Percentiles rank a stretch among this genome's conserved stretches.
These are phyloP conservation scores for Tetramorium simillimum DNA, from an alignment of 1,140 invertebrate genomes.

Conservation along the genomic window DNA sequence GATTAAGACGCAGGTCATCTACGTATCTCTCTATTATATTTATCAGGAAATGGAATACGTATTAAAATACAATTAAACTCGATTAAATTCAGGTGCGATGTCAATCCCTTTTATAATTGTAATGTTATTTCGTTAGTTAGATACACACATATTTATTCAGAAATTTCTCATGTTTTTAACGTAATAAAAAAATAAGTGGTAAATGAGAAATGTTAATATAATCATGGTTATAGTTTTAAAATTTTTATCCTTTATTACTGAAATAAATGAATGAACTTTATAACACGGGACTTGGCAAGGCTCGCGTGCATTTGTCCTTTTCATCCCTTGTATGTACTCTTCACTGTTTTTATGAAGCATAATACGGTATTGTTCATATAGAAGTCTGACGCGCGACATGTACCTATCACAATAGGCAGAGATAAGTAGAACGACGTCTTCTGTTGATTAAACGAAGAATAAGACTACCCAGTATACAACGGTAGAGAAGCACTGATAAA, in stretches of 20 bases:
- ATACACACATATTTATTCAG: neutral
- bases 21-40: neutral
- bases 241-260: neutral
- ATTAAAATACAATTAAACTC: neutral
- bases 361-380: neutral
- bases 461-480: neutral
- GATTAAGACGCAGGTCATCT: neutral
- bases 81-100: neutral
- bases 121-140: neutral
- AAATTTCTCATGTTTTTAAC: neutral
- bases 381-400: neutral
- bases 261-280: neutral
- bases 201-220: slow-evolving; percentile 5
- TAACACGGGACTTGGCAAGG: no score
- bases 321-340: neutral
- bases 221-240: neutral
- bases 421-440: slow-evolving; percentile 36
- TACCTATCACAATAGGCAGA: neutral
- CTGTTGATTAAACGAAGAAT: slow-evolving; percentile 44
- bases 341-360: neutral
- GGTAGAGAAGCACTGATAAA: slow-evolving; percentile 3
- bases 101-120: neutral
- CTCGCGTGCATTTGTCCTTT: neutral
- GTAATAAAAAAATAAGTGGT: neutral
- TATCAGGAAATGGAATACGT: neutral